Evolutionary conservation across 2,888 invertebrate species (phyloP), one percentile per base, ranked within the genome.

Genomic region (Acrobasis suavella): DNA sequence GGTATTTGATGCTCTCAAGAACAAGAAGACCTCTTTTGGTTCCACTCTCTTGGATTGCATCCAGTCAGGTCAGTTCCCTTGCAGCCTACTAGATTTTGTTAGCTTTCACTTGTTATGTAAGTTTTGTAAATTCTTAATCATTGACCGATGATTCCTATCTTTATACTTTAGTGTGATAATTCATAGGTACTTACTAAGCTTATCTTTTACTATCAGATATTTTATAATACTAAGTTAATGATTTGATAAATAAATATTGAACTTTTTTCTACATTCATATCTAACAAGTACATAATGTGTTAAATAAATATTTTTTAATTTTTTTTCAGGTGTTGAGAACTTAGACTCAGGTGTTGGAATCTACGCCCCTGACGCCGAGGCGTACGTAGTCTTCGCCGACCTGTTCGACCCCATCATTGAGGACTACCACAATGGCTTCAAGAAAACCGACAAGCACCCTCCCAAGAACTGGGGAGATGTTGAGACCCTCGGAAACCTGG

Each of bases 351-450:
- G 98, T 80, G 97, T 98, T 70, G 98, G 99, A 86, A 97, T 99
- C 93, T 99, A 99, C 86, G 99, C 99, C 65, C 98, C 98, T 66
- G 99, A 99, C 88, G 98, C 98, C 69, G 98, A 99, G 91, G 90
- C 98, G 63, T 99, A 99, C 94, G 95, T 96, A 76, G 94, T 96
- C 63, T 99, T 99, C 90, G 94, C 97, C 69, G 97, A 97, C 64
- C 94, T 99, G 74, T 99, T 99, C 91, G 98, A 99, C 93, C 98
- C 98, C 87, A 97, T 99, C 94, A 99, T 99, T 89, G 98, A 98
- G 87, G 98, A 98, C 86, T 98, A 98, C 94, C 98, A 98, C 93
- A 95, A 94, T 87, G 98, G 98, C 77, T 98, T 98, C 95, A 97
- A 96, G 94, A 96, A 97, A 91, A 95, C 95, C 84, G 98, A 98